These are phyloP conservation scores for Acrocyrtus sp. DNA, from an alignment of 2,888 invertebrate species.

Conservation along the genomic window DNA sequence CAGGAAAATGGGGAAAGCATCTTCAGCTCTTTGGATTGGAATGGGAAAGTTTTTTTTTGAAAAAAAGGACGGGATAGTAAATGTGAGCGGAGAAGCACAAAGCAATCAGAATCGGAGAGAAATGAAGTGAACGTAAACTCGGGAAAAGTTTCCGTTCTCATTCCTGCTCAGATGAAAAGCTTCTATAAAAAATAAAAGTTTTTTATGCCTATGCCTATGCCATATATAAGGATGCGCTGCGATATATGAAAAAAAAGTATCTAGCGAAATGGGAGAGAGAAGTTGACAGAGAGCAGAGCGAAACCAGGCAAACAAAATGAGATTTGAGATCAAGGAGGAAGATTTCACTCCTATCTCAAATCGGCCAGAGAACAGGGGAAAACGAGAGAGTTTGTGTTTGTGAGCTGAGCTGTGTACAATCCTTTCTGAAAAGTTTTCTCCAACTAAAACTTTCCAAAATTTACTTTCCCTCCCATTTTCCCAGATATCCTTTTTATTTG, in stretches of 20 bases:
- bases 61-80: neutral
- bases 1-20: neutral
- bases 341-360: constrained; percentile 21
- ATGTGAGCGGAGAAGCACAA: neutral
- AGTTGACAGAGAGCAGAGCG: constrained; percentile 18
- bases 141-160: neutral
- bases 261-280: neutral
- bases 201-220: too few species aligned
- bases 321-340: constrained; percentile 16
- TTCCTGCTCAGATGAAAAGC: too few species aligned
- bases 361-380: constrained; percentile 6
- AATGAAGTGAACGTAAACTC: neutral
- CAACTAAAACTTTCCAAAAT: neutral
- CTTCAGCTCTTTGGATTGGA: constrained; percentile 16
- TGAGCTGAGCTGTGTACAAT: neutral
- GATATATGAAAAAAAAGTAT: too few species aligned
- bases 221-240: too few species aligned
- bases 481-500: too few species aligned
- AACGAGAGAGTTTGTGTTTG: neutral
- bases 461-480: neutral
- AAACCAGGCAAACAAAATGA: neutral
- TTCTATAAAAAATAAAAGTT: neutral
- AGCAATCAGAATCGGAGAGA: neutral
- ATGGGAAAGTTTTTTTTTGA: constrained; percentile 28
- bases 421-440: too few species aligned